Conservation (phyloP, 2,888 invertebrate genomes). For the Eupithecia inturbata region DNA sequence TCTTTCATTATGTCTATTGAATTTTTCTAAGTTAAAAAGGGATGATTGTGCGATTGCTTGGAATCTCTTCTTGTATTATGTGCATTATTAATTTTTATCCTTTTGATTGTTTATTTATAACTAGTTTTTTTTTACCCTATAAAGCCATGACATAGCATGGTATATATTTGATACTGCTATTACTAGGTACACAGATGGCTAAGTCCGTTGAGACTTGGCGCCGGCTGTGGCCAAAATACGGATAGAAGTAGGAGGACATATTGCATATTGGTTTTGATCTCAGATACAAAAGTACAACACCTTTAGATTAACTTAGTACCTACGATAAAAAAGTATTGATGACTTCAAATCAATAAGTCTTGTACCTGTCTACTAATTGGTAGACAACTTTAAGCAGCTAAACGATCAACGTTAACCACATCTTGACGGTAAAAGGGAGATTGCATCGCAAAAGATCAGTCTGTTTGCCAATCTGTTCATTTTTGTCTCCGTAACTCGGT, state of each 20-base stretch:
- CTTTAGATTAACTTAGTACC: not conserved
- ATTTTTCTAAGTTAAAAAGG: constrained; percentile 9
- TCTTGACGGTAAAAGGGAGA: not conserved
- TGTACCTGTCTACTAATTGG: not conserved
- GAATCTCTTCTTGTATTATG: not conserved
- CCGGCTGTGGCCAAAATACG: too few relatives aligned
- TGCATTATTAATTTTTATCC: not conserved
- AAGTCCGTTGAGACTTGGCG: too few relatives aligned
- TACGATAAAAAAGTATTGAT: too few relatives aligned
- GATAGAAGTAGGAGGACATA: too few relatives aligned
- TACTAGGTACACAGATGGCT: too few relatives aligned
- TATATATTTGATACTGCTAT: not conserved
- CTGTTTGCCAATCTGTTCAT: constrained; percentile 8
- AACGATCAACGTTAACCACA: not conserved
- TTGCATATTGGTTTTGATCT: too few relatives aligned
- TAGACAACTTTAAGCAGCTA: not conserved
- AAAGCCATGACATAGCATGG: not conserved
- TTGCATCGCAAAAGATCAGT: constrained; percentile 11
- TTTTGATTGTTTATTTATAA: not conserved
- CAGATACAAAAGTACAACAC: too few relatives aligned
- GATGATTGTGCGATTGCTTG: not conserved
- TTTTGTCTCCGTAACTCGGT: constrained; percentile 33
- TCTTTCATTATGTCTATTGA: constrained; percentile 29
- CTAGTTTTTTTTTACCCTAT: not conserved
- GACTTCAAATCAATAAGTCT: not conserved